phyloP scores from a whole-genome alignment of 2,888 invertebrate genomes.

The Cynaeus angustus region DNA sequence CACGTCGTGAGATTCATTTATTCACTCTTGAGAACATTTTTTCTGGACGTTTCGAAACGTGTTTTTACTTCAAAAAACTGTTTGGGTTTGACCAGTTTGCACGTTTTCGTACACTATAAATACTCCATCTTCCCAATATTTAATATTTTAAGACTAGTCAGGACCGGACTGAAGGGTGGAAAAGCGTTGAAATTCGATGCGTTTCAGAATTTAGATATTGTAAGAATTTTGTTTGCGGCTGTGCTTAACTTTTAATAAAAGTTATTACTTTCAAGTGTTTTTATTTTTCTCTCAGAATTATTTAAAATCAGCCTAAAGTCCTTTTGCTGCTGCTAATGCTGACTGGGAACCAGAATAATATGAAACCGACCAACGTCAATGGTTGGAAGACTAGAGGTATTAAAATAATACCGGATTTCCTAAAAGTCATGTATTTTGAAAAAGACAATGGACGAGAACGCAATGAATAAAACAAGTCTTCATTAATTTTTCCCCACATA shows the following conservation, averaged over 20 bases:
- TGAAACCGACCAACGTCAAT: conserved; percentile 8
- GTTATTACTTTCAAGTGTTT: no score
- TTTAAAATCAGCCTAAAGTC: no score
- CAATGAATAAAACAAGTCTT: conserved; percentile 33
- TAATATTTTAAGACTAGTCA: conserved; percentile 35
- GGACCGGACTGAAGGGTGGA: conserved; percentile 14
- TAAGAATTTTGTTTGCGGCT: no score
- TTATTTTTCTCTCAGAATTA: no score
- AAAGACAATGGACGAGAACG: conserved; percentile 26
- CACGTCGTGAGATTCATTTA: conserved; percentile 33
- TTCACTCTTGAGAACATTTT: conserved; percentile 31
- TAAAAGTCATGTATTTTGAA: conserved; percentile 32
- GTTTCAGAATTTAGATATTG: no score
- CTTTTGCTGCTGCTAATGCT: no score
- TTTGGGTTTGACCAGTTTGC: conserved; percentile 28
- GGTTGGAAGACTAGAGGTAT: not conserved
- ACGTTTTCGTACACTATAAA: conserved; percentile 33
- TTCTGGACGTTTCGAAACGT: conserved; percentile 27
- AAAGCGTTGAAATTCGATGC: no score
- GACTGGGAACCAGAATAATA: conserved; percentile 16
- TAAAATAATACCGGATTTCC: conserved; percentile 38
- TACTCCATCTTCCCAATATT: conserved; percentile 41
- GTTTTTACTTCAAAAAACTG: conserved; percentile 15
- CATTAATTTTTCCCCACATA: conserved; percentile 30
- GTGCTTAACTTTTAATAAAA: no score